Conservation (phyloP, 1,140 invertebrate species). For the Drosophila trapezifrons region DNA sequence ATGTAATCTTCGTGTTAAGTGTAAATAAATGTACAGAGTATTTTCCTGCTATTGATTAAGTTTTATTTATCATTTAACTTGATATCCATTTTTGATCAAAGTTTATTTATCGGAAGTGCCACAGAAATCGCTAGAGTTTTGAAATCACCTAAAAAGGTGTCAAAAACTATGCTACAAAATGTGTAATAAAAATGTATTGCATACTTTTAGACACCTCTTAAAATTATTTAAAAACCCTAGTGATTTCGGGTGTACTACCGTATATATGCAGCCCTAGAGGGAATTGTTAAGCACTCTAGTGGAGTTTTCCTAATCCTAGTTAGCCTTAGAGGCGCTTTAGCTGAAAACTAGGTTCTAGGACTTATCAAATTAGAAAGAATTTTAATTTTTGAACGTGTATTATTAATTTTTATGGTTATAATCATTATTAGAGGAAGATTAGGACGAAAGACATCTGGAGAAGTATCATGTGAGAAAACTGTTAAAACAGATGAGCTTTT, state of each 20-base stretch:
- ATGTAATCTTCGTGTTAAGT: constrained; percentile 71
- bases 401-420: not conserved
- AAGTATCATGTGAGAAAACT: too few species aligned
- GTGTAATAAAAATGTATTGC: too few species aligned
- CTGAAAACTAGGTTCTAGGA: constrained; percentile 3
- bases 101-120: constrained; percentile 26
- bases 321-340: constrained; percentile 21
- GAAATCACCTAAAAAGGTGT: too few species aligned
- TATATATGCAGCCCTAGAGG: constrained; percentile 11
- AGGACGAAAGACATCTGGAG: constrained; percentile 3
- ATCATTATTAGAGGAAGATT: not conserved
- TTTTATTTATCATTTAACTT: constrained; percentile 21
- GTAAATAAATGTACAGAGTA: constrained; percentile 82
- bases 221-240: too few species aligned
- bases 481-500: constrained; percentile 8
- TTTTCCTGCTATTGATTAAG: constrained; percentile 50
- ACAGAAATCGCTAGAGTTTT: too few species aligned
- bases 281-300: constrained; percentile 20
- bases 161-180: too few species aligned
- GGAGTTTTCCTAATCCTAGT: constrained; percentile 4
- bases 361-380: not conserved
- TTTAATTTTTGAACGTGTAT: constrained; percentile 1
- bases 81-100: not conserved
- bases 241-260: too few species aligned
- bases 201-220: too few species aligned